Base-by-base conservation (phyloP, 2,797 vertebrate species). In the Scomberomorus guttatus region DNA sequence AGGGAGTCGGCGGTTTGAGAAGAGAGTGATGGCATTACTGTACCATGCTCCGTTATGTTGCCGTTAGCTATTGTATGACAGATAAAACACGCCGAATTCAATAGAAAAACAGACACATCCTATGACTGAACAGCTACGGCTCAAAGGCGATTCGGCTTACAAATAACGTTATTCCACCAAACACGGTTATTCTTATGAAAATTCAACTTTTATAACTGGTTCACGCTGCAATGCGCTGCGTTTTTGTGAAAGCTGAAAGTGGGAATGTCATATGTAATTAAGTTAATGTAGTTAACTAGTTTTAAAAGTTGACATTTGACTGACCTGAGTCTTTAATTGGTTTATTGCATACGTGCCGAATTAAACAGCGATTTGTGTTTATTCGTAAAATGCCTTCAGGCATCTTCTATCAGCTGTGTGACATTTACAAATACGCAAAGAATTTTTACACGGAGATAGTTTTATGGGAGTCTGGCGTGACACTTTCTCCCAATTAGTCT, bases 1-100 rank as follows among this genome's bases (percentile, higher is more conserved):
- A 0, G 55, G 74, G 78, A 32, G 29, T 32, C 29, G 29, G 29
- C 29, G 29, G 29, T 32, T 32, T 32, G 29, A 32, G 29, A 32
- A 32, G 29, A 82, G 34, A 87, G 71, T 79, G 82, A 77, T 81
- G 83, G 86, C 52, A 61, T 76, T 78, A 87, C 81, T 29, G 73
- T 0, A 51, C 56, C 69, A 8, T 6, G 17, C 44, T 72, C 89
- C 80, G 61, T 62, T 64, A 67, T 24, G 44, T 37, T 58, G 14
- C 50, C 18, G 46, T 18, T 11, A 52, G 14, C 3, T 63, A 72
- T 42, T 3, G 1, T 13, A 13, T 14, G 0, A 32, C 20, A 18
- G 7, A 5, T 1, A 2, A 34, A 50, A 73, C 34, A 25, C 3
- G 0, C 1, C 1, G 1, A 1, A 24, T 32, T 62, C 8, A 13